Evolutionary conservation across 2,113 vertebrate genomes (phyloP), one percentile per base, ranked within the genome.

Genomic region (Neomonachus schauinslandi): DNA sequence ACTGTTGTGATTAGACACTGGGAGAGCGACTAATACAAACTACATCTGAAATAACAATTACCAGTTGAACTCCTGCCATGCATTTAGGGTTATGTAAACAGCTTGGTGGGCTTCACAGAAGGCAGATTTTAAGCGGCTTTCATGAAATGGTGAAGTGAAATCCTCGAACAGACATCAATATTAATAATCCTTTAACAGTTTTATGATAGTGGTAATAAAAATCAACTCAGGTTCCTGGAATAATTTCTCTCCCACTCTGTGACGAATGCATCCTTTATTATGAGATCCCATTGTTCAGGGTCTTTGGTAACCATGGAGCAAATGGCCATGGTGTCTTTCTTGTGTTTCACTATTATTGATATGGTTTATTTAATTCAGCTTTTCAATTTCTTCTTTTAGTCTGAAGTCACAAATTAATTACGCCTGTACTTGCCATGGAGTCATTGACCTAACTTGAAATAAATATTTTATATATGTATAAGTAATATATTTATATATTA

Each of bases 31-130:
- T 59, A 81, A 93, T 71, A 83, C 39, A 89, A 94, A 76, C 11
- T 87, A 59, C 18, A 21, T 98, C 97, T 1, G 46, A 82, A 93
- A 95, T 83, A 88, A 51, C 96, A 96, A 92, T 88, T 96, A 96
- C 88, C 91, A 72, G 87, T 63, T 95, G 97, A 98, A 95, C 91
- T 87, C 16, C 86, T 65, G 94, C 96, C 74, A 96, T 76, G 86
- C 63, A n/a, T 97, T 97, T 74, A 46, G 92, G 96, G 92, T 97
- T 97, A 92, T 90, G 91, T 97, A 98, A 99, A 98, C 95, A 97
- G 94, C 95, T 98, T 97, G 89, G 91, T 98, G 98, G 95, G 82
- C 94, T 98, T 98, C 97, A 97, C 94, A 96, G 71, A 96, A 98
- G 97, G 97, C 94, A 98, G 97, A 96, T 97, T 98, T 98, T 96